Percentiles rank a stretch among this genome's conserved stretches.
phyloP scores from a whole-genome alignment of 2,113 vertebrate genomes.

The Pampusana beccarii region DNA sequence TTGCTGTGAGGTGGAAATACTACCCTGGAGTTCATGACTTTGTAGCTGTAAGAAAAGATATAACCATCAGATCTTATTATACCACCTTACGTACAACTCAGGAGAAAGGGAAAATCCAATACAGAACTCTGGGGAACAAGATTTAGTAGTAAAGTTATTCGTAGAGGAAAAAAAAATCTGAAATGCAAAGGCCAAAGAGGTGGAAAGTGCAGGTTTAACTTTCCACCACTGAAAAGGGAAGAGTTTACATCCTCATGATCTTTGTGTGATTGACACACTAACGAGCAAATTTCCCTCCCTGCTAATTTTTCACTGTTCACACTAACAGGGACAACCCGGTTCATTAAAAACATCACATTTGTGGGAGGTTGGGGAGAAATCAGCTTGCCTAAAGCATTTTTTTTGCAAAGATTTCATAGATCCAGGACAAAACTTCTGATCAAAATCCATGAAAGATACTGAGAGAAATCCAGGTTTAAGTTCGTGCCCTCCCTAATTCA shows the following conservation, averaged over 20 bases:
- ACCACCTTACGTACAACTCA: neutral
- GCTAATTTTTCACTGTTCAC: neutral
- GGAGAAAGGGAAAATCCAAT: neutral
- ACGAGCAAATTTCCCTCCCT: neutral
- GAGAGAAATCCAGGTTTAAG: neutral
- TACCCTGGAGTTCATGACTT: slow-evolving; percentile 25
- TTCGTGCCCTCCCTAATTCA: neutral
- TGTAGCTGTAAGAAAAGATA: slow-evolving; percentile 2
- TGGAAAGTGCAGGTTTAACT: neutral
- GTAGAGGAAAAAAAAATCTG: neutral
- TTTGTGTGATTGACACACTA: neutral
- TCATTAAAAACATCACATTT: neutral
- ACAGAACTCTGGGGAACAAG: neutral
- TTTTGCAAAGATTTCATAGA: neutral
- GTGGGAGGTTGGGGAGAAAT: neutral
- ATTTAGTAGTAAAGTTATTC: neutral
- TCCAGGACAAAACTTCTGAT: neutral
- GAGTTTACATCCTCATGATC: neutral
- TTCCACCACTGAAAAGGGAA: neutral
- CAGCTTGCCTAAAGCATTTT: neutral
- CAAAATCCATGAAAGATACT: neutral
- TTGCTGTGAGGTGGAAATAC: slow-evolving; percentile 55
- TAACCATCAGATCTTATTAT: slow-evolving; percentile 4
- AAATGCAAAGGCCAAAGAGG: neutral
- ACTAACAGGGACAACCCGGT: neutral